phyloP scores from a whole-genome alignment of 2,113 vertebrate genomes.

The Bos taurus region DNA sequence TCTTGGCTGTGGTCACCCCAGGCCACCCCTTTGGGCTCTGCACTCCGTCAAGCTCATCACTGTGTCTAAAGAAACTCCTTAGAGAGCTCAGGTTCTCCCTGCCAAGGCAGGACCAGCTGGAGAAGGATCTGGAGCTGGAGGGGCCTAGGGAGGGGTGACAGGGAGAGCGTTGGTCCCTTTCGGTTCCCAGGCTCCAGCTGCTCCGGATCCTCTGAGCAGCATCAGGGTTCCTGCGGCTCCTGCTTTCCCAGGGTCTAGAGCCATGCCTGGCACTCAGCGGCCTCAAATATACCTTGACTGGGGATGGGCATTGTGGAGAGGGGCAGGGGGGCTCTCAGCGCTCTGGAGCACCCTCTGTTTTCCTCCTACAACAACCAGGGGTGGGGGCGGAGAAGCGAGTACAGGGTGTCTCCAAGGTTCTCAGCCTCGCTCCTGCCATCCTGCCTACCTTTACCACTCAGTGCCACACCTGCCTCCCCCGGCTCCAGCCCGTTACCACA shows the following conservation, averaged over 20 bases:
- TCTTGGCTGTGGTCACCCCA: background rate
- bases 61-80: background rate
- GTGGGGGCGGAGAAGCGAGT: background rate
- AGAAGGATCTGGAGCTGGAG: background rate
- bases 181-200: background rate
- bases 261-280: background rate
- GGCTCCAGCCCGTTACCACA: background rate
- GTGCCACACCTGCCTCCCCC: background rate
- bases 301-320: background rate
- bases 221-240: background rate
- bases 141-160: background rate
- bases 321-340: too few relatives aligned
- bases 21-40: background rate
- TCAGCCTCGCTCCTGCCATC: background rate
- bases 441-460: too few relatives aligned
- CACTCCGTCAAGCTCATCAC: too few relatives aligned
- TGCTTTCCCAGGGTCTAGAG: background rate
- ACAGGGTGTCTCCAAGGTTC: background rate
- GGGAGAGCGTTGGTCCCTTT: background rate
- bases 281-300: background rate
- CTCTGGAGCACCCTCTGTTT: background rate
- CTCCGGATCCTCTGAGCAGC: background rate
- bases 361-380: background rate
- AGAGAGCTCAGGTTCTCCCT: rapidly evolving
- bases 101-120: background rate